Evolutionary conservation across 2,797 vertebrate species (phyloP).

Genomic region (Falco cherrug): DNA sequence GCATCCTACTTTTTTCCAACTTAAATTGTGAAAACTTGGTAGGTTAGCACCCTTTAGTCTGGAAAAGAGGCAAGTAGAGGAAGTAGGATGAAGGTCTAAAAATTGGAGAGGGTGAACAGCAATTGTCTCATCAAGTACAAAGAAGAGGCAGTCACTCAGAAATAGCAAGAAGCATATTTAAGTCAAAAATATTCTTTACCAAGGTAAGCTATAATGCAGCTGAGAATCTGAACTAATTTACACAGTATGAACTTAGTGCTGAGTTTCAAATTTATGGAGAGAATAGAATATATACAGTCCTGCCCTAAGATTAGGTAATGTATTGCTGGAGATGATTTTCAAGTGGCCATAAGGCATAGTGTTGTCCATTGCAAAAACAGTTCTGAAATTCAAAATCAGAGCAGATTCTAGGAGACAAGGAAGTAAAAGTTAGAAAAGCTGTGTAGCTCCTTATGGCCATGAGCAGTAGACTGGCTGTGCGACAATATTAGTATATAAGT

Average conservation of each 20-base stretch:
- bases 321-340: not conserved
- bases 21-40: not conserved
- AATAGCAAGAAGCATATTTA: not conserved
- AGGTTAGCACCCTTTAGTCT: not conserved
- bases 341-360: not conserved
- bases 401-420: not conserved
- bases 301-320: not conserved
- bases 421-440: not conserved
- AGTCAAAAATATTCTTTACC: not conserved
- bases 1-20: not conserved
- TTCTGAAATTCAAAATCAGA: not conserved
- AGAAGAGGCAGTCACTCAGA: not conserved
- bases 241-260: not conserved
- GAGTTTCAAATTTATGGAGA: not conserved
- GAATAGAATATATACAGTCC: not conserved
- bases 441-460: not conserved
- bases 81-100: not conserved
- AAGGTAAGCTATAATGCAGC: not conserved
- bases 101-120: not conserved
- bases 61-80: not conserved
- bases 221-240: not conserved
- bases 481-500: not conserved
- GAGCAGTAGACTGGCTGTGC: not conserved
- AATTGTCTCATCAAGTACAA: not conserved
- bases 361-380: not conserved